phyloP scores from a whole-genome alignment of 2,888 invertebrate species.

The Orthonevra nobilis region DNA sequence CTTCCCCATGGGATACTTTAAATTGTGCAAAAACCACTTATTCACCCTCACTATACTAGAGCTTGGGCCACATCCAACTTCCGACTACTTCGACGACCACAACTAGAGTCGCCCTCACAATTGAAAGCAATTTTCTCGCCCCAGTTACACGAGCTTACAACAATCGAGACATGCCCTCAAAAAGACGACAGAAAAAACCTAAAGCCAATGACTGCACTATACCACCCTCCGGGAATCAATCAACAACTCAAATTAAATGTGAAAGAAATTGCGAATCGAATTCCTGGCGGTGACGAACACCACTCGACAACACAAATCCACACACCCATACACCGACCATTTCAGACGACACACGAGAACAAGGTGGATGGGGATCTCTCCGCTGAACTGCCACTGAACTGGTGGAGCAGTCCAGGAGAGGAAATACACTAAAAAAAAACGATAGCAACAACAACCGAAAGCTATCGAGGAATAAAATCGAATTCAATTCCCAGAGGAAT shows the following conservation, averaged over 20 bases:
- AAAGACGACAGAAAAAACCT: slow-evolving; percentile 4
- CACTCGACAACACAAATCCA: slow-evolving; percentile 55
- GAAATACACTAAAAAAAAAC: slow-evolving; percentile 14
- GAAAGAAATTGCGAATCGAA: slow-evolving; percentile 70
- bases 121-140: slow-evolving; percentile 70
- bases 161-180: slow-evolving; percentile 50
- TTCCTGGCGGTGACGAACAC: slow-evolving; percentile 68
- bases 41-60: slow-evolving; percentile 27
- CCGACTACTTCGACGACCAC: neutral
- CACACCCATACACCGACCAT: slow-evolving; percentile 17
- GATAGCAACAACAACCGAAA: slow-evolving; percentile 58
- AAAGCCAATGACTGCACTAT: slow-evolving; percentile 52
- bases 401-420: neutral
- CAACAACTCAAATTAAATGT: slow-evolving; percentile 70
- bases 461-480: slow-evolving; percentile 67
- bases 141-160: slow-evolving; percentile 59
- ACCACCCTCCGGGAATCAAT: slow-evolving; percentile 65
- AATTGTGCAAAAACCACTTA: slow-evolving; percentile 66
- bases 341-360: no score
- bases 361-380: no score
- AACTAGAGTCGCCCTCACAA: slow-evolving; percentile 49
- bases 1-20: slow-evolving; percentile 44
- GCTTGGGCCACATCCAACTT: no score
- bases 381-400: no score
- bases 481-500: slow-evolving; percentile 66